Conservation (phyloP, 2,113 vertebrate genomes). For the Thalassoma bifasciatum region DNA sequence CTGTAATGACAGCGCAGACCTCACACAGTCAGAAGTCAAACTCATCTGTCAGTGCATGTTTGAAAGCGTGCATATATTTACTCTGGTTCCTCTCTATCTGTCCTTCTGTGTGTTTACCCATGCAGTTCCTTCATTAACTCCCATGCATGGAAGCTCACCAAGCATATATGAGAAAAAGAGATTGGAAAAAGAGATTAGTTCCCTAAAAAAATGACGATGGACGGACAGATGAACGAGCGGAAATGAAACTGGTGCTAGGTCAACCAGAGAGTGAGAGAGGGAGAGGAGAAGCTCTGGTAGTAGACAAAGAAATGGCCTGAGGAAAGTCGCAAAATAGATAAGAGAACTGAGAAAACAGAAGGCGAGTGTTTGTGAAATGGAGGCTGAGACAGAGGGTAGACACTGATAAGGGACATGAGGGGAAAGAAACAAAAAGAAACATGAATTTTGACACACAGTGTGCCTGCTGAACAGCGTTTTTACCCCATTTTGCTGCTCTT, state of each 20-base stretch:
- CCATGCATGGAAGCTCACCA: slow-evolving; percentile 30
- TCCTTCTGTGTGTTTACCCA: slow-evolving; percentile 42
- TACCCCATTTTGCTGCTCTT: background rate
- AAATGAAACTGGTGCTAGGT: slow-evolving; percentile 70
- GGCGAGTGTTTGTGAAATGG: slow-evolving; percentile 31
- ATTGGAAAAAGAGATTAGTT: slow-evolving; percentile 59
- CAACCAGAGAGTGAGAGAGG: slow-evolving; percentile 48
- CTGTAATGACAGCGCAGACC: background rate
- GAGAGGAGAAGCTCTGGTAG: background rate
- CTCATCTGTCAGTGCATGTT: slow-evolving; percentile 34
- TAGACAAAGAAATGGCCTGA: slow-evolving; percentile 53
- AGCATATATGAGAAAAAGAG: slow-evolving; percentile 51
- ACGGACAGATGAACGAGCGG: slow-evolving; percentile 56
- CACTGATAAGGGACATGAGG: slow-evolving; percentile 23
- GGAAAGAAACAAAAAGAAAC: slow-evolving; percentile 27
- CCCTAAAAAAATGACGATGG: slow-evolving; percentile 30
- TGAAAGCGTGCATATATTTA: slow-evolving; percentile 32
- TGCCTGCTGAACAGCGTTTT: slow-evolving; percentile 4
- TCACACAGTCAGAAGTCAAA: background rate
- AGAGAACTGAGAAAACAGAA: slow-evolving; percentile 59
- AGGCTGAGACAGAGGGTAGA: slow-evolving; percentile 22
- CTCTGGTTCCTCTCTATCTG: background rate
- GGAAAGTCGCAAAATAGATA: slow-evolving; percentile 69
- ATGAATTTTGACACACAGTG: slow-evolving; percentile 18
- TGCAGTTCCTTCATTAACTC: slow-evolving; percentile 60